Percentiles rank a stretch among this genome's conserved stretches.
These are phyloP conservation scores for Pachyseris speciosa DNA, from an alignment of 64 coral and sea anemone genomes.

Conservation along the genomic window DNA sequence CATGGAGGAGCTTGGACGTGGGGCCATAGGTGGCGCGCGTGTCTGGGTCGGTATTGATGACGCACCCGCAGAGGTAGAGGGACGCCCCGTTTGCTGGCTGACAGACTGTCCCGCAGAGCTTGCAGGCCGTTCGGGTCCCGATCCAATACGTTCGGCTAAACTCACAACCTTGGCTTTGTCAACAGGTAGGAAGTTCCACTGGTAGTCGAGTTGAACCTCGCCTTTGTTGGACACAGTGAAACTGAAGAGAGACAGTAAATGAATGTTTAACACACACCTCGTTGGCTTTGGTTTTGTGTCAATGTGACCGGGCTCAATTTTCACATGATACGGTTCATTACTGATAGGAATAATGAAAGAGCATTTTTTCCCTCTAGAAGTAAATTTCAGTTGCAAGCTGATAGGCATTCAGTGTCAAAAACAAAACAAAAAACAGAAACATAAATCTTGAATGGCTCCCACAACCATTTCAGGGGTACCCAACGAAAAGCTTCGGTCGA, in stretches of 20 bases:
- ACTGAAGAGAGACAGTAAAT: conserved; percentile 1
- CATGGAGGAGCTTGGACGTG: conserved; percentile 42
- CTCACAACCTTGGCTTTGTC: conserved; percentile 52
- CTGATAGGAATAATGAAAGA: no score
- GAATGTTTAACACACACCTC: neutral
- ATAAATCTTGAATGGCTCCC: no score
- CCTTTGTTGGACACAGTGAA: conserved; percentile 87
- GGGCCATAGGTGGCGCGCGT: neutral
- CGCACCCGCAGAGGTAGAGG: conserved; percentile 72
- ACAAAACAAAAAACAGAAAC: no score
- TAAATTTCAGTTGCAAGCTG: no score
- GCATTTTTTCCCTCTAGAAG: no score
- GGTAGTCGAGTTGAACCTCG: conserved; percentile 79
- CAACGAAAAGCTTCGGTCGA: no score
- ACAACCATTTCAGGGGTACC: no score
- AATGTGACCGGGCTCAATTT: no score
- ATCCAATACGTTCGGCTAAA: conserved; percentile 15
- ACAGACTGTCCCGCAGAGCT: conserved; percentile 58
- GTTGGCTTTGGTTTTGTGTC: neutral
- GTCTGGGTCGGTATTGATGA: conserved; percentile 21
- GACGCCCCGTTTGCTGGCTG: conserved; percentile 70
- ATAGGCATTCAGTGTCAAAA: no score
- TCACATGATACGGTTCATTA: no score
- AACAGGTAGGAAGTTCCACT: conserved; percentile 72
- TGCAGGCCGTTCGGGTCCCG: conserved; percentile 12